A percentile compares a stretch with the other conserved stretches of the same genome.
Evolutionary conservation across 1,140 invertebrate genomes (phyloP).

Genomic region (Sesamia nonagrioides): DNA sequence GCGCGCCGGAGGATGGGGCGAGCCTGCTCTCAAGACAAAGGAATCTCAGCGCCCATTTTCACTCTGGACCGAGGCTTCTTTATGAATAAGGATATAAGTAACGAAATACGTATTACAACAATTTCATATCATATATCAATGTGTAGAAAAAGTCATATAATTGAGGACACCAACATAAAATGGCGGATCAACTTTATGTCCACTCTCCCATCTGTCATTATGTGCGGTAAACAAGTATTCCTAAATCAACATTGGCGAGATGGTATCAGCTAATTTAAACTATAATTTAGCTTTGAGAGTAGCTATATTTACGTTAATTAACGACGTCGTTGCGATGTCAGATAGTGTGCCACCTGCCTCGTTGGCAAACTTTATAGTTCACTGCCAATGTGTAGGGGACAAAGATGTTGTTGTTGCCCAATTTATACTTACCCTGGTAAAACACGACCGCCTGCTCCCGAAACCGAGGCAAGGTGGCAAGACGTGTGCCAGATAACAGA

Average conservation of each 20-base stretch:
- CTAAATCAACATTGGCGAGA: slow-evolving; percentile 50
- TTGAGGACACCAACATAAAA: slow-evolving; percentile 1
- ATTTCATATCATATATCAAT: slow-evolving; percentile 27
- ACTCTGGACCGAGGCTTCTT: slow-evolving; percentile 50
- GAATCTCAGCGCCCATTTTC: slow-evolving; percentile 71
- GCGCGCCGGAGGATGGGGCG: slow-evolving; percentile 46
- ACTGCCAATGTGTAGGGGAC: slow-evolving; percentile 78
- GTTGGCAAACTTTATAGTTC: slow-evolving; percentile 71
- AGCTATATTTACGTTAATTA: slow-evolving; percentile 74
- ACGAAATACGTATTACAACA: slow-evolving; percentile 20
- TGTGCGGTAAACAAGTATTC: slow-evolving; percentile 22
- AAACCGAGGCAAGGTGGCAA: slow-evolving; percentile 76
- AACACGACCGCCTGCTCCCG: slow-evolving; percentile 70
- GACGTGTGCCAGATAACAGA: slow-evolving; percentile 84
- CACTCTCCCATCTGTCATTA: slow-evolving; percentile 26
- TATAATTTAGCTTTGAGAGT: slow-evolving; percentile 50
- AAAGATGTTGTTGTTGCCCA: slow-evolving; percentile 78
- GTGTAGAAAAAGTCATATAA: slow-evolving; percentile 6
- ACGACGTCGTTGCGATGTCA: slow-evolving; percentile 68
- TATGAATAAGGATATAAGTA: slow-evolving; percentile 6
- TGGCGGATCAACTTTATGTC: slow-evolving; percentile 2
- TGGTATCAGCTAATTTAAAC: slow-evolving; percentile 46
- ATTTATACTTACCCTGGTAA: slow-evolving; percentile 77
- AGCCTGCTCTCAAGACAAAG: slow-evolving; percentile 69
- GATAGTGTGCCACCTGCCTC: slow-evolving; percentile 80